Conservation (phyloP, 1,140 invertebrate genomes). For the Geopemphigus sp. region DNA sequence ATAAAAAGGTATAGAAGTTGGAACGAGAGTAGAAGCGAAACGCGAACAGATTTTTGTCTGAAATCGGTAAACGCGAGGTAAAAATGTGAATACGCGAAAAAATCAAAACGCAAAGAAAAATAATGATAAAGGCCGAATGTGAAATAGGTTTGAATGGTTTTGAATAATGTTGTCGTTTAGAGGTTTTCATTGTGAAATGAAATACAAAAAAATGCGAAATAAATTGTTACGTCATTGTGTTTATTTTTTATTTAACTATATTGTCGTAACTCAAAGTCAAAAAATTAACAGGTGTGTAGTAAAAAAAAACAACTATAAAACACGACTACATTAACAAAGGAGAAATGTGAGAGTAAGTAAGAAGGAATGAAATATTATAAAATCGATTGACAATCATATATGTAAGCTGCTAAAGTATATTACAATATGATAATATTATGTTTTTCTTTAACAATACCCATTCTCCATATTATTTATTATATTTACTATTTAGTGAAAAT, state of each 20-base stretch:
- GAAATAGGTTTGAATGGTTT: constrained; percentile 19
- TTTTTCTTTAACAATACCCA: neutral
- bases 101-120: constrained; percentile 16
- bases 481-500: neutral
- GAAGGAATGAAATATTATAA: neutral
- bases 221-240: constrained; percentile 26
- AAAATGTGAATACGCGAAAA: constrained; percentile 6
- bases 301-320: constrained; percentile 20
- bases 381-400: neutral
- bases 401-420: neutral
- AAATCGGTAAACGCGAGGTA: neutral
- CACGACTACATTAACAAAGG: neutral
- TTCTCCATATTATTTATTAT: constrained; percentile 10
- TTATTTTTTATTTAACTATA: constrained; percentile 3
- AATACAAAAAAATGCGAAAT: constrained; percentile 26
- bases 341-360: no score
- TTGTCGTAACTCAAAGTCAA: neutral
- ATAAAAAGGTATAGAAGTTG: neutral
- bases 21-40: neutral
- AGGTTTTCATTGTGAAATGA: constrained; percentile 26
- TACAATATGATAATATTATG: neutral
- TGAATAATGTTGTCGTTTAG: constrained; percentile 36
- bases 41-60: neutral
- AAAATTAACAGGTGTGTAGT: neutral
- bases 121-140: neutral